phyloP scores from a whole-genome alignment of 2,113 vertebrate genomes.

The Alaudala cheleensis region DNA sequence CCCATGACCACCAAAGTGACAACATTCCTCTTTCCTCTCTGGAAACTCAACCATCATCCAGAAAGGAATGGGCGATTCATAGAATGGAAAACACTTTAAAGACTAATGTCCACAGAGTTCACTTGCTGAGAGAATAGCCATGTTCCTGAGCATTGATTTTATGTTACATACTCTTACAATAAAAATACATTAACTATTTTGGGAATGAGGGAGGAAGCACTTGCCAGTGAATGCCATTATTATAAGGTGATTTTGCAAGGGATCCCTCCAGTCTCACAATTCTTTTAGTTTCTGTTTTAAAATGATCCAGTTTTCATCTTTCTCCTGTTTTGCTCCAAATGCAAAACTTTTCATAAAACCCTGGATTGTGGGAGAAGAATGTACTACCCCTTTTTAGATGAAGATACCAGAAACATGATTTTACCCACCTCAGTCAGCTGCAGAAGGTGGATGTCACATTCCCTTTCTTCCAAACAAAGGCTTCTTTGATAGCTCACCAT shows the following conservation, averaged over 20 bases:
- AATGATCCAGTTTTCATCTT: background rate
- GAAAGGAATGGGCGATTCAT: background rate
- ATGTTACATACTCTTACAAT: background rate
- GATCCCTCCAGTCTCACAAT: background rate
- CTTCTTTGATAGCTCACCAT: background rate
- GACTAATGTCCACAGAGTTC: background rate
- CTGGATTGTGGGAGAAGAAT: background rate
- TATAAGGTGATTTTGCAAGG: background rate
- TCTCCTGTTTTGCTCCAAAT: background rate
- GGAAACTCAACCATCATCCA: background rate
- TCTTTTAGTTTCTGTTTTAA: background rate
- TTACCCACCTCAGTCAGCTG: background rate
- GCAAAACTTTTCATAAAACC: background rate
- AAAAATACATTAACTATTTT: background rate
- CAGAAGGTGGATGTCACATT: background rate
- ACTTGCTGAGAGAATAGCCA: background rate
- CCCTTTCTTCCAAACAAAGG: background rate
- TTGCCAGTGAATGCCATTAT: background rate
- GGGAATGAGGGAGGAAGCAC: background rate
- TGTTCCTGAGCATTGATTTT: background rate
- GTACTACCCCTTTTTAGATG: background rate
- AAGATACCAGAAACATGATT: background rate
- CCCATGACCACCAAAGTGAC: background rate
- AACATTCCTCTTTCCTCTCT: background rate
- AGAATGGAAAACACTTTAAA: background rate